Evolutionary conservation across 2,113 vertebrate genomes (phyloP), one percentile per base, ranked within the genome.

Genomic region (Noctilio leporinus): DNA sequence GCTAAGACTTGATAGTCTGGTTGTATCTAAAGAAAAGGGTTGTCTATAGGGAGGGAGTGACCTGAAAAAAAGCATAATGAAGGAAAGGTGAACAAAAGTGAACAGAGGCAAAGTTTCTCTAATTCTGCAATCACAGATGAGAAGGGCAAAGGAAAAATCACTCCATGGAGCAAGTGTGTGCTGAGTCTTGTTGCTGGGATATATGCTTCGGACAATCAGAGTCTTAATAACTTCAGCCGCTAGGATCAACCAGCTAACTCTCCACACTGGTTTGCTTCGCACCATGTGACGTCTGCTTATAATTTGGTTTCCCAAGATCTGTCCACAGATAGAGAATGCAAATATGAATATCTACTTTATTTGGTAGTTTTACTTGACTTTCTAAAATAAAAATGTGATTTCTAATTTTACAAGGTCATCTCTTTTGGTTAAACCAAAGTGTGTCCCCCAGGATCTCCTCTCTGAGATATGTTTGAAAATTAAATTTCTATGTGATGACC

Each of bases 371-470:
- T 53, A 75, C 17, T 47, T 91, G 67, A 55, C 57, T 43, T 95
- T 80, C 69, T 92, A 26, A 92, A 92, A 76, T 80, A 70, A 69
- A 76, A 83, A 19, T 17, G 10, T 45, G 10, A 10, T n/a, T 89
- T 82, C 69, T 88, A 69, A 51, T 62, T 94, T 90, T 91, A 90
- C 3, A 93, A 78, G 85, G 59, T 82, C 20, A 88, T 76, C 62
- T 45, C 33, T 82, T 91, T 93, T 82, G n/a, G 65, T 89, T 57
- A 95, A 96, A 69, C 20, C 33, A 91, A 91, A 93, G 10, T n/a
- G 16, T 80, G 26, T 67, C 26, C 51, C 10, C 51, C n/a, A 67
- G 19, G 20, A 55, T 33, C 19, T 76, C 16, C 55, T 45, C 33
- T 16, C 49, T 77, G 93, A 84, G 51, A 89, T 28, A 8, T 51